phyloP scores from a whole-genome alignment of 2,797 vertebrate genomes.

The Schizothorax lantsangensis region DNA sequence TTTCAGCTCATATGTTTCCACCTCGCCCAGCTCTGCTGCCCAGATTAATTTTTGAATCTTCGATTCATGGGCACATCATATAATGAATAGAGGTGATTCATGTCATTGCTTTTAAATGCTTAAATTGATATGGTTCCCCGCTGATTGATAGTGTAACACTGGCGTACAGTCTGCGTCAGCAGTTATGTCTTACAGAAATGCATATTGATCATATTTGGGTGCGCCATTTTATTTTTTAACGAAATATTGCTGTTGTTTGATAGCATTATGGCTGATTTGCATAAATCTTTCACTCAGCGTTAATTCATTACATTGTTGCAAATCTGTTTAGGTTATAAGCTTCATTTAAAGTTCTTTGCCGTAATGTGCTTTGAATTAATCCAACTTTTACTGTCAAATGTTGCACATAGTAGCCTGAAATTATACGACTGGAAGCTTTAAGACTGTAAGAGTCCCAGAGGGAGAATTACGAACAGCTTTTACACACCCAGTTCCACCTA shows the following conservation, averaged over 20 bases:
- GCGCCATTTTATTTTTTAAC: conserved; percentile 23
- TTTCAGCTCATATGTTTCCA: conserved; percentile 67
- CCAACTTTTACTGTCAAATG: conserved; percentile 24
- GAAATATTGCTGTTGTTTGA: conserved; percentile 14
- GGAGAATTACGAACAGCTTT: conserved; percentile 30
- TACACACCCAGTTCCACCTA: conserved; percentile 50
- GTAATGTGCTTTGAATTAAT: conserved; percentile 34
- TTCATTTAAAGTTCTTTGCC: conserved; percentile 11
- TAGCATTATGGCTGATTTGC: conserved; percentile 25
- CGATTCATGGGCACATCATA: conserved; percentile 65
- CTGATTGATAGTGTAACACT: conserved; percentile 61
- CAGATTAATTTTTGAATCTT: conserved; percentile 66
- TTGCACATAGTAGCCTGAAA: conserved; percentile 21
- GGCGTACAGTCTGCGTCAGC: conserved; percentile 48
- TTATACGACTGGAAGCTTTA: conserved; percentile 28
- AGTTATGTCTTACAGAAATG: conserved; percentile 60
- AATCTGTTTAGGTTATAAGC: conserved; percentile 22
- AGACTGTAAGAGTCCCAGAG: conserved; percentile 26
- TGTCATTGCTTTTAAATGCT: conserved; percentile 67
- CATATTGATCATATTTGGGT: conserved; percentile 59
- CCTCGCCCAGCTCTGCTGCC: conserved; percentile 60
- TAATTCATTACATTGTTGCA: conserved; percentile 25
- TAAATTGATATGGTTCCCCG: conserved; percentile 65
- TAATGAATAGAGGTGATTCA: conserved; percentile 67
- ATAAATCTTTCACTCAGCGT: neutral